Conservation (phyloP, 1,140 invertebrate genomes). For the Pseudomyrmex sp. region DNA sequence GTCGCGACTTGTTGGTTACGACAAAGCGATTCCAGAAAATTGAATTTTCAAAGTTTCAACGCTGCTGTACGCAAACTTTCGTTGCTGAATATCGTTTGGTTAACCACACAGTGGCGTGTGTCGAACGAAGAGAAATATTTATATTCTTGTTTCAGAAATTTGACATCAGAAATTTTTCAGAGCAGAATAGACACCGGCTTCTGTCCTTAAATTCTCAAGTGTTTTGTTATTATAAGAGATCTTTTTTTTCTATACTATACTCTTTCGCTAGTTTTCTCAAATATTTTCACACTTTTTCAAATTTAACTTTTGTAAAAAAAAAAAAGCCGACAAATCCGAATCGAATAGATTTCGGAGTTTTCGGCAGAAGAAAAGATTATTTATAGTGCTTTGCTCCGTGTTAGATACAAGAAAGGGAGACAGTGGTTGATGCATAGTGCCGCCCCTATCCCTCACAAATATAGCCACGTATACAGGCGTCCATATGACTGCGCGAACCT, state of each 20-base stretch:
- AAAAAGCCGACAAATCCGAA: no score
- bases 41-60: not conserved
- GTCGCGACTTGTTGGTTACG: slow-evolving; percentile 2
- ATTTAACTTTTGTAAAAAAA: no score
- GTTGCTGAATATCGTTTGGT: not conserved
- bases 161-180: not conserved
- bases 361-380: slow-evolving; percentile 40
- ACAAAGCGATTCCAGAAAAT: slow-evolving; percentile 18
- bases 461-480: slow-evolving; percentile 37
- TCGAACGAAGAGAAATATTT: not conserved
- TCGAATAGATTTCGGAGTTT: slow-evolving; percentile 5
- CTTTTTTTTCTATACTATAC: no score
- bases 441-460: slow-evolving; percentile 60
- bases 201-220: no score
- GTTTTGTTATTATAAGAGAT: no score
- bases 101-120: not conserved
- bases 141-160: not conserved
- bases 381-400: slow-evolving; percentile 35
- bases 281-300: not conserved
- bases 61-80: not conserved
- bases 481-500: slow-evolving; percentile 52
- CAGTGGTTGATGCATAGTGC: slow-evolving; percentile 45
- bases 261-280: not conserved
- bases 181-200: no score
- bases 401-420: slow-evolving; percentile 50